Evolutionary conservation across 2,113 vertebrate genomes (phyloP).

Genomic region (Addax nasomaculatus): DNA sequence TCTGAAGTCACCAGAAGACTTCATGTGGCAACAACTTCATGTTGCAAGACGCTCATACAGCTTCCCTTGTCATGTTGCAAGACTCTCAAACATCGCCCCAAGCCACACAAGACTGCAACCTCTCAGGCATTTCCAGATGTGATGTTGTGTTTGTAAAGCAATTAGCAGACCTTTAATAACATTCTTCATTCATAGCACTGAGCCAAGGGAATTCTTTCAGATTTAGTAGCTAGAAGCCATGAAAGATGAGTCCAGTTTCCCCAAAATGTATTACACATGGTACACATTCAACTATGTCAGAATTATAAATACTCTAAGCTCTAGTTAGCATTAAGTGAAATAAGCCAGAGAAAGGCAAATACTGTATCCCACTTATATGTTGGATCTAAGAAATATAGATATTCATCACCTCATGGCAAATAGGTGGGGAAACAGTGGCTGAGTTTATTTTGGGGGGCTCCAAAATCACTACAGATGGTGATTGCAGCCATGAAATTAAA

Average conservation of each 20-base stretch:
- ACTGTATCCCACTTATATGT: background rate
- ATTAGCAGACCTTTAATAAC: background rate
- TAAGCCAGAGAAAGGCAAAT: background rate
- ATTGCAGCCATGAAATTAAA: too few species aligned
- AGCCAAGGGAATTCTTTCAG: background rate
- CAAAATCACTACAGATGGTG: too few species aligned
- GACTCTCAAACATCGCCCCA: too few species aligned
- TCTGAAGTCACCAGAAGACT: background rate
- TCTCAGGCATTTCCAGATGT: background rate
- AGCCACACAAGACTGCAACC: background rate
- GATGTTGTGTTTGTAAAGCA: background rate
- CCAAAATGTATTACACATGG: background rate
- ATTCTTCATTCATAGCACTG: background rate
- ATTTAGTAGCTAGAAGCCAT: background rate
- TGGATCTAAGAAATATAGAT: background rate
- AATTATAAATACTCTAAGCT: background rate
- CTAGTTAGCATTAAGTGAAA: background rate
- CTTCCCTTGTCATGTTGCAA: background rate
- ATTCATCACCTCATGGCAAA: background rate
- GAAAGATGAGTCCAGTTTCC: background rate
- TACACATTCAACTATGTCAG: background rate
- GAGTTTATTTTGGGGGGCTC: too few species aligned
- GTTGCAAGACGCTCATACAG: background rate
- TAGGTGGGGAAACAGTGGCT: too few species aligned
- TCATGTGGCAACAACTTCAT: background rate